Conservation (phyloP, 2,888 invertebrate genomes). For the Ophion costatus region DNA sequence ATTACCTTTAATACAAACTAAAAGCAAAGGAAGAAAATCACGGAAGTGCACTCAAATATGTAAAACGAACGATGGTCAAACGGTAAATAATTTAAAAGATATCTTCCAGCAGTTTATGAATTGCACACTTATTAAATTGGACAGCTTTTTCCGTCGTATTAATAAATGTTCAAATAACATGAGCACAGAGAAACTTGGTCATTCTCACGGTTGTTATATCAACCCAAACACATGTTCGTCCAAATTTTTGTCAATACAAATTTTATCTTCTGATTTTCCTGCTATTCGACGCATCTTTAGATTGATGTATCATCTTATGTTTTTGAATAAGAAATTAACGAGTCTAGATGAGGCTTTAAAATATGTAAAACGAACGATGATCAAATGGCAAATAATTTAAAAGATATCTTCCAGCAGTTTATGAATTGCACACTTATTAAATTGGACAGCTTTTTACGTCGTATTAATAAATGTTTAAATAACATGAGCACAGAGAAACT, state of each 20-base stretch:
- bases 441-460: too few species aligned
- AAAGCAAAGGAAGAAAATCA: slow-evolving; percentile 1
- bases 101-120: neutral
- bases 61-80: slow-evolving; percentile 8
- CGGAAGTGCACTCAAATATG: slow-evolving; percentile 31
- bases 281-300: slow-evolving; percentile 37
- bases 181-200: slow-evolving; percentile 1
- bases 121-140: slow-evolving; percentile 1
- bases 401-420: too few species aligned
- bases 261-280: neutral
- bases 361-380: too few species aligned
- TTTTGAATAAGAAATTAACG: neutral
- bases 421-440: too few species aligned
- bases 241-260: slow-evolving; percentile 1
- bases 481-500: too few species aligned
- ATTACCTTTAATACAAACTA: slow-evolving; percentile 30
- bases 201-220: slow-evolving; percentile 11
- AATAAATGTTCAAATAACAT: slow-evolving; percentile 15
- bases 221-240: slow-evolving; percentile 15
- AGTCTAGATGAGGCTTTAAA: slow-evolving; percentile 2
- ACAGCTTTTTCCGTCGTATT: slow-evolving; percentile 10
- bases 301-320: slow-evolving; percentile 33
- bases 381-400: too few species aligned
- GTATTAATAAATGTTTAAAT: too few species aligned
- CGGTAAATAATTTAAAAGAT: slow-evolving; percentile 19